Base-by-base conservation (phyloP, 2,113 vertebrate species). In the Chroicocephalus ridibundus region DNA sequence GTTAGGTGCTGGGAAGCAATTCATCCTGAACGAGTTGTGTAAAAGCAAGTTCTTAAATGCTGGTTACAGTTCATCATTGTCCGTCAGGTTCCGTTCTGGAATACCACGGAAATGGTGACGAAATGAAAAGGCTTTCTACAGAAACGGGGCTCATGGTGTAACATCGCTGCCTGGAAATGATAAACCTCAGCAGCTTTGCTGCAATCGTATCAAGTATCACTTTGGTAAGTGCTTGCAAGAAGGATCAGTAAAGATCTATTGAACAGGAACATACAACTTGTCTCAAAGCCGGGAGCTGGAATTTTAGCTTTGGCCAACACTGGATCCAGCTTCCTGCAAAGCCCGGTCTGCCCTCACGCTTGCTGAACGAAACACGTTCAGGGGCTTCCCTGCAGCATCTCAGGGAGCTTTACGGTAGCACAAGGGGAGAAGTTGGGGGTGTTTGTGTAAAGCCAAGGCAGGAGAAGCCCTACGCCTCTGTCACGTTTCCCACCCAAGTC, bases 51-150 rank as follows among this genome's bases (percentile, higher is more conserved):
- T 51, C 68, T 36, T 82, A 69, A 83, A 78, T 20, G n/a, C 57
- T 83, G 8, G 0, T 76, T 66, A 58, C 44, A 91, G 68, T 68
- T 93, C 76, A 83, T 94, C 81, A 31, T 47, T 55, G 84, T 74
- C 75, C 79, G 27, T 81, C 78, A 65, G 21, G 88, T 76, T 93
- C 86, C 49, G 47, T 12, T 55, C 46, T n/a, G 61, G 88, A 90
- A 91, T 34, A 75, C 55, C 52, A 22, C 20, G 88, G 26, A 36
- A 51, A 77, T 22, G 18, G 51, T 46, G 83, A 95, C 46, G 76
- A 90, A 97, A 79, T 51, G 76, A 90, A 97, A 79, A 6, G 19
- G 18, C 60, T 94, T 69, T 74, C 82, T 81, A 52, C 42, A 88
- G 93, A 93, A 91, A 80, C n/a, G 55, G 57, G 62, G 47, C 76